phyloP scores from a whole-genome alignment of 2,888 invertebrate genomes.

The Scaptomyza parva region DNA sequence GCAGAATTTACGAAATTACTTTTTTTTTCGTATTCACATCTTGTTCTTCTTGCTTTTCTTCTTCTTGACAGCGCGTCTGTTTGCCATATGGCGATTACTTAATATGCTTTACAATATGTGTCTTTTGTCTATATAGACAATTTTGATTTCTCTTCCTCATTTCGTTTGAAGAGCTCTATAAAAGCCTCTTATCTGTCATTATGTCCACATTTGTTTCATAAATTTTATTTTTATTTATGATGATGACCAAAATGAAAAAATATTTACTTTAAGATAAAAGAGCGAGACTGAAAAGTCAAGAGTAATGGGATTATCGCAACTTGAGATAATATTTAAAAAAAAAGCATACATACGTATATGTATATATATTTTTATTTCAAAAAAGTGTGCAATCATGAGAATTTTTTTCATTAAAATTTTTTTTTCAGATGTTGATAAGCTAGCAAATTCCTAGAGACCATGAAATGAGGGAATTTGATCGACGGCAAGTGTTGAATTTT shows the following conservation, averaged over 20 bases:
- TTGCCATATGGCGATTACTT: slow-evolving; percentile 46
- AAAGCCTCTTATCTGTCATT: slow-evolving; percentile 48
- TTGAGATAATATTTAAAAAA: slow-evolving; percentile 24
- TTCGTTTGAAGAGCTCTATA: slow-evolving; percentile 6
- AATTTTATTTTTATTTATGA: slow-evolving; percentile 21
- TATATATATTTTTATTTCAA: background rate
- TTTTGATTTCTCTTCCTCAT: background rate
- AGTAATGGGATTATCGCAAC: slow-evolving; percentile 28
- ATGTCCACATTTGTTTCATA: slow-evolving; percentile 15
- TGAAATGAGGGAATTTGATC: background rate
- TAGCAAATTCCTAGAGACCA: slow-evolving; percentile 2
- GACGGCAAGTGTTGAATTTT: background rate
- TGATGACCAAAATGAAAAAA: slow-evolving; percentile 6
- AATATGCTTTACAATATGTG: slow-evolving; percentile 23
- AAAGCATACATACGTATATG: background rate
- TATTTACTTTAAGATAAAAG: slow-evolving; percentile 41
- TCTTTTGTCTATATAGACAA: background rate
- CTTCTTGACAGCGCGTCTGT: background rate
- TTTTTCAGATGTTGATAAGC: slow-evolving; percentile 40
- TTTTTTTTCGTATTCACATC: background rate
- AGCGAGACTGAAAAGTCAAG: slow-evolving; percentile 1
- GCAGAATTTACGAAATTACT: background rate
- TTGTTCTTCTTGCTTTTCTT: background rate
- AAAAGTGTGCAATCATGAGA: slow-evolving; percentile 13
- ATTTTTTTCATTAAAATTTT: background rate